These are phyloP conservation scores for Callitettix versicolor DNA, from an alignment of 1,140 invertebrate species.

Conservation along the genomic window DNA sequence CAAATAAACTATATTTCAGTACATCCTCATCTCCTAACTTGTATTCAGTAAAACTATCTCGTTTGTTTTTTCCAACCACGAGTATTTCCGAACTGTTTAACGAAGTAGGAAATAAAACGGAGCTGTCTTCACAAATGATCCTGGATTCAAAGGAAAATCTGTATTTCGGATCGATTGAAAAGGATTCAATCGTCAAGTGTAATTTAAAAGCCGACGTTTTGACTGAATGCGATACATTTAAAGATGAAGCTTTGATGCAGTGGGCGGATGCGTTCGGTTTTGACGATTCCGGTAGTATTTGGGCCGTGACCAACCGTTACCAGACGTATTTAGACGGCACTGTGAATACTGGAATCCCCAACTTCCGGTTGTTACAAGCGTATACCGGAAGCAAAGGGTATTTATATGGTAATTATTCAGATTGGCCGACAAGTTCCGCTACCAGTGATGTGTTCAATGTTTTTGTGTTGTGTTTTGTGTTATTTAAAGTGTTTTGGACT, in stretches of 20 bases:
- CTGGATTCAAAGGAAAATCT: conserved; percentile 46
- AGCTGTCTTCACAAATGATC: conserved; percentile 21
- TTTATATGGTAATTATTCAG: conserved; percentile 34
- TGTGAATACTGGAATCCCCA: conserved; percentile 39
- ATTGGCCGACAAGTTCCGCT: too few species aligned
- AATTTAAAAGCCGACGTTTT: conserved; percentile 38
- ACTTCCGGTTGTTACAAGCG: conserved; percentile 47
- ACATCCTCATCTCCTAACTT: conserved; percentile 50
- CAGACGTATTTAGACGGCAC: conserved; percentile 43
- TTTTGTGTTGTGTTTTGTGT: too few species aligned
- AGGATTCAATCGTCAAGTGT: conserved; percentile 54
- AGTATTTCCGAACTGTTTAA: background rate
- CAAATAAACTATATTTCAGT: conserved; percentile 48
- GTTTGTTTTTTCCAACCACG: too few species aligned
- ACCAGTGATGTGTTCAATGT: too few species aligned
- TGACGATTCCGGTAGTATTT: conserved; percentile 49
- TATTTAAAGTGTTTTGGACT: too few species aligned
- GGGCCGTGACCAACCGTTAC: conserved; percentile 51
- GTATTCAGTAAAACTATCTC: conserved; percentile 45
- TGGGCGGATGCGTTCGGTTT: conserved; percentile 62
- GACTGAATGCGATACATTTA: conserved; percentile 38
- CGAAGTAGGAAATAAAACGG: conserved; percentile 12
- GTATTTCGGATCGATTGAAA: conserved; percentile 51
- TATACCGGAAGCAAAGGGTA: conserved; percentile 47
- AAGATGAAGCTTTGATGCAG: conserved; percentile 50